Percentiles rank a stretch among this genome's conserved stretches.
Evolutionary conservation across 2,797 vertebrate species (phyloP).

Genomic region (Paramormyrops hopkinsi): DNA sequence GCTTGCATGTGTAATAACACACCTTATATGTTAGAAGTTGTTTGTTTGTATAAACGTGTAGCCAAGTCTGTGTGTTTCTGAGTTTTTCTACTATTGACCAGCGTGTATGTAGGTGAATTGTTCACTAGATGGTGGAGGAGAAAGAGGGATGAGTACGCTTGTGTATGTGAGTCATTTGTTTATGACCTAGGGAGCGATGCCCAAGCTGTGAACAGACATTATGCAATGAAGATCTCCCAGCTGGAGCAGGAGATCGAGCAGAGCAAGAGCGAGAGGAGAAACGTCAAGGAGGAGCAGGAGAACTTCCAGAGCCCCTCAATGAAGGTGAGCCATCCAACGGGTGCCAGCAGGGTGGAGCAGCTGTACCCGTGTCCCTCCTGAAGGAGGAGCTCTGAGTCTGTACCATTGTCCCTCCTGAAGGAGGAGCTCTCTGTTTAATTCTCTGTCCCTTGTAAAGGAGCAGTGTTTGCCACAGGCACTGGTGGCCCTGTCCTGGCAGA

Average conservation of each 20-base stretch:
- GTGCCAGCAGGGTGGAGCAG: neutral
- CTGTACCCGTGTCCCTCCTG: neutral
- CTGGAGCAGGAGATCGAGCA: slow-evolving; percentile 58
- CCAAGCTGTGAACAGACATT: slow-evolving; percentile 59
- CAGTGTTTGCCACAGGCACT: slow-evolving; percentile 33
- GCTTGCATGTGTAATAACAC: neutral
- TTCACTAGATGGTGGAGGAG: neutral
- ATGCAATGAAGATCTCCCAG: slow-evolving; percentile 58
- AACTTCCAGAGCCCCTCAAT: slow-evolving; percentile 50
- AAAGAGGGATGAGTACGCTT: neutral
- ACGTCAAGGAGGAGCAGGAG: slow-evolving; percentile 52
- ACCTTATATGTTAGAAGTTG: neutral
- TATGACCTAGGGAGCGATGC: slow-evolving; percentile 63
- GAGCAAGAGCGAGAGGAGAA: slow-evolving; percentile 58
- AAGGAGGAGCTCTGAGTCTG: neutral
- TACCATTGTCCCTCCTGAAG: neutral
- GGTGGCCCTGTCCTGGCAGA: slow-evolving; percentile 65
- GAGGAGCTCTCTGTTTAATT: neutral
- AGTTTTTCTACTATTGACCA: neutral
- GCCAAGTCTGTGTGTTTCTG: neutral
- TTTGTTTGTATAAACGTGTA: neutral
- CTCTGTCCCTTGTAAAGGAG: neutral
- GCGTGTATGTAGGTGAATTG: neutral
- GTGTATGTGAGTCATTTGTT: slow-evolving; percentile 22
- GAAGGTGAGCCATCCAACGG: slow-evolving; percentile 48